phyloP scores from a whole-genome alignment of 2,888 invertebrate species.

The Lordiphosa andalusiaca region DNA sequence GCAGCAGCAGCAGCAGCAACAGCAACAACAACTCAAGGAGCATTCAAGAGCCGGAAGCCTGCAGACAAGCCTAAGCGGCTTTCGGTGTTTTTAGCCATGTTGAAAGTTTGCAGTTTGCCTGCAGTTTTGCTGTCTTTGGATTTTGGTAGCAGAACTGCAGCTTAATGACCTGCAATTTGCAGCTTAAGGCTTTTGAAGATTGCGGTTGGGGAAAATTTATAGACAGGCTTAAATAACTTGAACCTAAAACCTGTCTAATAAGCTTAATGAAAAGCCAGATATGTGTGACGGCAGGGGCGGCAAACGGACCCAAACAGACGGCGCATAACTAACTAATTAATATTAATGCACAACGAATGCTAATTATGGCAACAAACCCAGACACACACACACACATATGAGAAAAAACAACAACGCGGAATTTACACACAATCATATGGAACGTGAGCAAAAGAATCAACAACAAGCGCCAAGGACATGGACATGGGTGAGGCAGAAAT shows the following conservation, averaged over 20 bases:
- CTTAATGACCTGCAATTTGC: conserved; percentile 55
- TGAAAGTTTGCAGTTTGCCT: conserved; percentile 22
- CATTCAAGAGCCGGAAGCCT: conserved; percentile 46
- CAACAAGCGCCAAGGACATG: conserved; percentile 18
- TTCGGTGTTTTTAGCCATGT: conserved; percentile 33
- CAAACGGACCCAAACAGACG: conserved; percentile 29
- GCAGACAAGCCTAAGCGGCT: conserved; percentile 64
- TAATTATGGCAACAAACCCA: conserved; percentile 59
- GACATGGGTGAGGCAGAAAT: conserved; percentile 45
- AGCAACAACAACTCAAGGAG: conserved; percentile 3
- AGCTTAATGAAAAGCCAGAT: conserved; percentile 2
- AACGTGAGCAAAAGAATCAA: conserved; percentile 49
- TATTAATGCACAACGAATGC: conserved; percentile 75
- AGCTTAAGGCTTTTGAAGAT: conserved; percentile 23
- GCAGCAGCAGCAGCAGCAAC: background rate
- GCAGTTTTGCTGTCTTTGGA: conserved; percentile 10
- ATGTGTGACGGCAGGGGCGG: conserved; percentile 4
- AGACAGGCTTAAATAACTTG: too few species aligned
- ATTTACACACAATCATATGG: conserved; percentile 70
- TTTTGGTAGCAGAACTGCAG: background rate
- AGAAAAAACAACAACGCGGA: conserved; percentile 20
- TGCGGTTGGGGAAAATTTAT: conserved; percentile 11
- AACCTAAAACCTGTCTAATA: background rate
- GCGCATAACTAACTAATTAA: conserved; percentile 74
- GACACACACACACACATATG: conserved; percentile 10